phyloP scores from a whole-genome alignment of 2,888 invertebrate genomes.

The Caenorhabditis zanzibari region DNA sequence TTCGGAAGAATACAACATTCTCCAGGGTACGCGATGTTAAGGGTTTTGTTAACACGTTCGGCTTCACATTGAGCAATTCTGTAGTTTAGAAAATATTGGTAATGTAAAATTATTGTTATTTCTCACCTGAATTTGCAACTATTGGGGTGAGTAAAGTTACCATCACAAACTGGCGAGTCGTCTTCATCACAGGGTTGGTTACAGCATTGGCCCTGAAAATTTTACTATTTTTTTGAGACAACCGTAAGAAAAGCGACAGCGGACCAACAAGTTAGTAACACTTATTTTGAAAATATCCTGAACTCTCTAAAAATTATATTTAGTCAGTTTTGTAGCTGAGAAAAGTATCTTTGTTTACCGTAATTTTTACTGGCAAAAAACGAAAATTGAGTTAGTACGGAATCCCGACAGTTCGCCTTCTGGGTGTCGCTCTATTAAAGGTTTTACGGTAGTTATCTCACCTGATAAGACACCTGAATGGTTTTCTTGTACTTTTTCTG shows the following conservation, averaged over 20 bases:
- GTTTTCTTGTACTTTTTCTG: constrained; percentile 62
- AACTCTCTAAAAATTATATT: too few species aligned
- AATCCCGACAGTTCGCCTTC: too few species aligned
- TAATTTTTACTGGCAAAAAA: too few species aligned
- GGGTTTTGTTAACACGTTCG: constrained; percentile 65
- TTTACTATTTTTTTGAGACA: too few species aligned
- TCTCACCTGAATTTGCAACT: constrained; percentile 68
- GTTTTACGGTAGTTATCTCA: constrained; percentile 1
- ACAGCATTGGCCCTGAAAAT: constrained; percentile 71
- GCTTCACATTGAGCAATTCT: constrained; percentile 78
- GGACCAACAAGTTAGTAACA: too few species aligned
- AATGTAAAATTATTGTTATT: background rate
- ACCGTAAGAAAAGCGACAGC: background rate
- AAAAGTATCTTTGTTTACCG: too few species aligned
- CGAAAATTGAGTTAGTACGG: too few species aligned
- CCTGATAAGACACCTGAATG: constrained; percentile 68
- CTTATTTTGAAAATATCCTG: too few species aligned
- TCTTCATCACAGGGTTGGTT: constrained; percentile 69
- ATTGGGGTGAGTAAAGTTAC: constrained; percentile 66
- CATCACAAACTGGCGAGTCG: constrained; percentile 77
- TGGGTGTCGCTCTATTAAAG: too few species aligned
- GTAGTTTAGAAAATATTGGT: constrained; percentile 53
- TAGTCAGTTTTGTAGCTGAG: too few species aligned
- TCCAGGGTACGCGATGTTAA: constrained; percentile 72
- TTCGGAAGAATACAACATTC: constrained; percentile 72